These are phyloP conservation scores for Labroides dimidiatus DNA, from an alignment of 2,797 vertebrate species.

Conservation along the genomic window DNA sequence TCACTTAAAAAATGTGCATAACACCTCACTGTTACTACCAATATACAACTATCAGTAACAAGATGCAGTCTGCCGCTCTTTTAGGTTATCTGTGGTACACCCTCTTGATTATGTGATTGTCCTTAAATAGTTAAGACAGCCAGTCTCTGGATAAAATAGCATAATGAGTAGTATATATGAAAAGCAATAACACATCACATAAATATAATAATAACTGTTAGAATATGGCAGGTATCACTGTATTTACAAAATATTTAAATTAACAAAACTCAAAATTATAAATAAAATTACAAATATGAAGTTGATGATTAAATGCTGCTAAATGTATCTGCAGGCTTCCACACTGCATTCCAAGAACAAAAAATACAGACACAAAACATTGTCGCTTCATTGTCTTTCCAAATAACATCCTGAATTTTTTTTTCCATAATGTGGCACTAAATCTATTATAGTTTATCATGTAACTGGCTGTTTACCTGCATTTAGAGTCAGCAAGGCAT, in stretches of 20 bases:
- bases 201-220: conserved; percentile 6
- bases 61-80: conserved; percentile 4
- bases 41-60: neutral
- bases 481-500: conserved; percentile 31
- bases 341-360: neutral
- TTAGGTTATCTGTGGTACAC: neutral
- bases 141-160: neutral
- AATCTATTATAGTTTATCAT: conserved; percentile 8
- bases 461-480: conserved; percentile 17
- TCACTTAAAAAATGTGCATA: no score
- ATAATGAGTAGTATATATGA: neutral
- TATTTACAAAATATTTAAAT: conserved; percentile 30
- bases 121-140: neutral
- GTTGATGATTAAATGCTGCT: conserved; percentile 12
- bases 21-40: no score
- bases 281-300: conserved; percentile 14
- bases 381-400: conserved; percentile 6
- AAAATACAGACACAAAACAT: conserved; percentile 3
- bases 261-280: conserved; percentile 14
- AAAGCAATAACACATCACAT: conserved; percentile 8
- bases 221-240: conserved; percentile 13
- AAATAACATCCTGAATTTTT: neutral
- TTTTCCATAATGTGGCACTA: neutral
- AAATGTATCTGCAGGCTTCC: conserved; percentile 6
- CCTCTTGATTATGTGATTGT: neutral